phyloP scores from a whole-genome alignment of 2,797 vertebrate genomes.

The Pterois miles region DNA sequence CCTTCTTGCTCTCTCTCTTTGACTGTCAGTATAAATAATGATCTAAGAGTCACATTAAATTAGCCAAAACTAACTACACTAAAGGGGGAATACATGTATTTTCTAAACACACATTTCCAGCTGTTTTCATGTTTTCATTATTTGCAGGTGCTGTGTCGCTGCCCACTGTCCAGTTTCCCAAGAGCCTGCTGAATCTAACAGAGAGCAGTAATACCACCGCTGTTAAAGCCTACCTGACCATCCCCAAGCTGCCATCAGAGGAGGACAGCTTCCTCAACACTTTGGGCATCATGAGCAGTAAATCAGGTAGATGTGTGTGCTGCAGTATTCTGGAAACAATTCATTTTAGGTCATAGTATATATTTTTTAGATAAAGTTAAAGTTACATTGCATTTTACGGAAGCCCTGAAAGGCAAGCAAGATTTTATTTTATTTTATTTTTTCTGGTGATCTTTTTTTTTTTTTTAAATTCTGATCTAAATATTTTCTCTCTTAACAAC shows the following conservation, averaged over 20 bases:
- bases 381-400: neutral
- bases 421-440: too few species aligned
- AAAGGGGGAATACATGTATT: neutral
- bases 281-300: constrained; percentile 83
- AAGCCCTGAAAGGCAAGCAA: too few species aligned
- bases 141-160: constrained; percentile 82
- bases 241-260: constrained; percentile 83
- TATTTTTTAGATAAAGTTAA: neutral
- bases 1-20: neutral
- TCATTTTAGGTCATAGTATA: neutral
- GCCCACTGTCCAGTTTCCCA: constrained; percentile 89
- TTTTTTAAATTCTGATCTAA: too few species aligned
- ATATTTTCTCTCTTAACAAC: too few species aligned
- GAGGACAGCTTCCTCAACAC: constrained; percentile 79
- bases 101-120: neutral
- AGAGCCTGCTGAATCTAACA: constrained; percentile 86
- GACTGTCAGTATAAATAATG: neutral
- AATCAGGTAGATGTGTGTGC: constrained; percentile 80
- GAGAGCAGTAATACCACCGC: constrained; percentile 81
- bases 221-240: constrained; percentile 87
- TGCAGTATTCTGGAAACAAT: neutral
- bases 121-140: neutral
- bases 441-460: too few species aligned
- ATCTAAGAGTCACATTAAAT: neutral
- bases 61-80: neutral